Evolutionary conservation across 2,888 invertebrate genomes (phyloP), one percentile per base, ranked within the genome.

Genomic region (Athalia rosae): DNA sequence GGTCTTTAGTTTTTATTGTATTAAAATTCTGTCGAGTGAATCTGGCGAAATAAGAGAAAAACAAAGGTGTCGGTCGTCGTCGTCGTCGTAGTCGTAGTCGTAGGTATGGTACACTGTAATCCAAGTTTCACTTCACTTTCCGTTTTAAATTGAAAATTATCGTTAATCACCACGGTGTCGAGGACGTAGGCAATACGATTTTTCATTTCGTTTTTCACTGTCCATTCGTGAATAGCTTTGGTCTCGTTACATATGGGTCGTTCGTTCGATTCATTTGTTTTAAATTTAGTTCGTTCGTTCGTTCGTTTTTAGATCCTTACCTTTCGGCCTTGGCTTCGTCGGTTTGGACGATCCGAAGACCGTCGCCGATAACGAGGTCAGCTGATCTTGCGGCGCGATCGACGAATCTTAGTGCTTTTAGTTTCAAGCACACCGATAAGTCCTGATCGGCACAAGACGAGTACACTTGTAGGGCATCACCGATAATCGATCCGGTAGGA

Each of bases 321-420:
- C 89, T 89, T 78, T 84, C 83, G 79, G 82, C 86, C 79, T 88
- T 88, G 15, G 87, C 88, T 11, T 89, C 87, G 6, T 89, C 90
- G 79, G 91, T 92, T 84, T 92, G 91, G 48, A 91, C 90, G 80
- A 91, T 88, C 82, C 89, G 89, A 79, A 91, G 86, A 64, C 91
- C 91, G 76, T 91, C 91, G 76, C 87, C 79, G 77, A 91, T 79
- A 67, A 87, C 86, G 82, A 91, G 89, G 81, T 91, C 90, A 50
- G 92, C 92, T 4, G 92, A 90, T 79, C 94, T 92, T 41, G 94
- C 93, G 67, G 94, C 93, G 85, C 95, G 93, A 85, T 95, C 95
- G 87, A 96, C 91, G 58, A 95, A 94, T 48, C 94, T 93, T 4
- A 96, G 92, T 69, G 96, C 90, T 89, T 95, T 96, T 79, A 95